Base-by-base conservation (phyloP, 2,888 invertebrate species). In the Unio delphinus region DNA sequence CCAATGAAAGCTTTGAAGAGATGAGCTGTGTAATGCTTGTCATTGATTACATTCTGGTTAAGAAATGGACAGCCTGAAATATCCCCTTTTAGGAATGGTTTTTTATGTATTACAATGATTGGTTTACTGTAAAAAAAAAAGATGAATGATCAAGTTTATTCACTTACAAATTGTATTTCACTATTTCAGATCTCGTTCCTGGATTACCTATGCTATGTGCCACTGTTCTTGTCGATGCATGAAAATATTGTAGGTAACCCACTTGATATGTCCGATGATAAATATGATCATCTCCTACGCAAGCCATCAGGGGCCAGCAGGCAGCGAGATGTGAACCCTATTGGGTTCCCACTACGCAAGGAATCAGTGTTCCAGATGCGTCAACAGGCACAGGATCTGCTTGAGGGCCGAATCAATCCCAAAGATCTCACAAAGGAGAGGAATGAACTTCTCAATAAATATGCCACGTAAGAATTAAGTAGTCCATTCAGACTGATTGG, bases 161-260 rank as follows among this genome's bases (percentile, higher is more conserved):
- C 45, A 15, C 45, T 45, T 11, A 45, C 3, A 45, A 64, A 17
- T 28, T 56, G 23, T 56, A 30, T 34, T 65, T n/a, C 23, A 57
- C 26, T 28, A n/a, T 77, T 79, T 28, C 82, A 89, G 89, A 87
- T 89, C 45, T 88, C 88, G 3, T 89, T 89, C 76, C 76, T 89
- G 58, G 89, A 89, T 75, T 89, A 89, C 71, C 80, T 89, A 64
- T 85, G 85, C 67, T 89, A 89, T 76, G 89, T 89, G 58, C 89
- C 89, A 5, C 81, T 89, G 34, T 89, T 89, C 80, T 78, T 89
- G 74, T 89, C 89, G 7, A 87, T 89, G 86, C 89, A 89, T 71
- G 89, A 89, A 78, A 89, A 87, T 72, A 89, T 89, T 65, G 81
- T 83, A 34, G 79, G 83, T 73, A 88, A 89, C 75, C 89, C 89